phyloP scores from a whole-genome alignment of 2,888 invertebrate species.

The Salpingus planirostris region DNA sequence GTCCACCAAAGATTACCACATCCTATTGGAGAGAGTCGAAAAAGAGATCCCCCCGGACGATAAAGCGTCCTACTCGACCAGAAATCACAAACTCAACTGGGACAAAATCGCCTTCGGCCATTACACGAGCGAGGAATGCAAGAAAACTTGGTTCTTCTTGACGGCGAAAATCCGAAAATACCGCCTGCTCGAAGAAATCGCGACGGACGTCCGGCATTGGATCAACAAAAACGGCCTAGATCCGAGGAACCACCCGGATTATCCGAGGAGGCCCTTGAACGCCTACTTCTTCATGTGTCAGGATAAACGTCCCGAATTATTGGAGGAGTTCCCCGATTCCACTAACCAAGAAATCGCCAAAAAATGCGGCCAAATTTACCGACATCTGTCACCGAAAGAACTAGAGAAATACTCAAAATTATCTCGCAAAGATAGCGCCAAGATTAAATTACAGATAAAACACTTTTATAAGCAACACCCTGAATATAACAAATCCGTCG shows the following conservation, averaged over 20 bases:
- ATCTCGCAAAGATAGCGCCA: constrained; percentile 39
- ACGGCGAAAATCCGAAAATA: constrained; percentile 39
- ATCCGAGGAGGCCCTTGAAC: constrained; percentile 8
- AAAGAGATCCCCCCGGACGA: constrained; percentile 38
- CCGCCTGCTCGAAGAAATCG: constrained; percentile 41
- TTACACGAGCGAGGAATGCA: constrained; percentile 41
- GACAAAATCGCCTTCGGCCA: constrained; percentile 37
- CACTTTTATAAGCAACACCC: constrained; percentile 44
- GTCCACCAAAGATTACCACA: constrained; percentile 1
- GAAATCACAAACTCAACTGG: constrained; percentile 41
- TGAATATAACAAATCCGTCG: constrained; percentile 32
- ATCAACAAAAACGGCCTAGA: constrained; percentile 26
- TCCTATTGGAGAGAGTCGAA: constrained; percentile 32
- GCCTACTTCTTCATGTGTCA: constrained; percentile 5
- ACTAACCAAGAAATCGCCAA: constrained; percentile 38
- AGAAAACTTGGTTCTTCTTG: constrained; percentile 39
- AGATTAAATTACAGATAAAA: constrained; percentile 42
- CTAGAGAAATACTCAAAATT: constrained; percentile 42
- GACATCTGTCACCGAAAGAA: constrained; percentile 40
- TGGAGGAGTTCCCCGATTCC: constrained; percentile 2
- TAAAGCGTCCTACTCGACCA: constrained; percentile 33
- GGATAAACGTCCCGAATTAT: constrained; percentile 2
- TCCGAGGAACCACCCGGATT: constrained; percentile 1
- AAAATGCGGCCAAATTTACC: constrained; percentile 42
- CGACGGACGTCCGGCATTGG: constrained; percentile 43